These are phyloP conservation scores for Rhabditoides inermis DNA, from an alignment of 2,888 invertebrate genomes.

Conservation along the genomic window DNA sequence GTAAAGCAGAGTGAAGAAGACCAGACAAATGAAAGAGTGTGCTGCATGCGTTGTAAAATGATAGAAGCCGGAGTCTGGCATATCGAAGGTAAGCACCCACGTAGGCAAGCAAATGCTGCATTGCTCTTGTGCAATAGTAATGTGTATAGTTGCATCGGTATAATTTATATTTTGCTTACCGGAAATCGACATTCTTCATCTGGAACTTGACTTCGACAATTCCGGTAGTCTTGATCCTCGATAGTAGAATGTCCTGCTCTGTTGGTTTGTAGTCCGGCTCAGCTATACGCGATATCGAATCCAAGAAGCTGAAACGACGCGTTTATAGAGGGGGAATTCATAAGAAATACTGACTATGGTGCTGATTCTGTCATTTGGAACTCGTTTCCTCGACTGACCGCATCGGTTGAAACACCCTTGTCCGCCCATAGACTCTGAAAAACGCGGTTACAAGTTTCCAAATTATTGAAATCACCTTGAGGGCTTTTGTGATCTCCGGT, in stretches of 20 bases:
- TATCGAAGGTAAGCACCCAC: too few species aligned
- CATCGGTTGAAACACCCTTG: slow-evolving; percentile 24
- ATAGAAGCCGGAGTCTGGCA: too few species aligned
- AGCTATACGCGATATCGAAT: slow-evolving; percentile 39
- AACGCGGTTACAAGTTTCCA: neutral
- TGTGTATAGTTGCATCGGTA: too few species aligned
- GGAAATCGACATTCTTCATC: slow-evolving; percentile 51
- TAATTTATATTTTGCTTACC: too few species aligned
- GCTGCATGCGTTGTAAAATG: too few species aligned
- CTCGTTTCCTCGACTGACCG: slow-evolving; percentile 39
- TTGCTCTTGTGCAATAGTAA: too few species aligned
- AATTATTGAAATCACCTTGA: too few species aligned
- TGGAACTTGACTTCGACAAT: slow-evolving; percentile 52
- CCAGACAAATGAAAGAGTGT: too few species aligned
- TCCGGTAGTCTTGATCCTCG: slow-evolving; percentile 51
- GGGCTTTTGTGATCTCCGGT: slow-evolving; percentile 28
- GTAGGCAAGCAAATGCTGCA: too few species aligned
- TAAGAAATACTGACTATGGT: slow-evolving; percentile 30
- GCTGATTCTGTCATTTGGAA: slow-evolving; percentile 48
- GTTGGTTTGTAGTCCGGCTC: slow-evolving; percentile 41
- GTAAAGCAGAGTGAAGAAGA: too few species aligned
- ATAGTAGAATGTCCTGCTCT: slow-evolving; percentile 50
- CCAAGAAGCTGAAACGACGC: slow-evolving; percentile 41
- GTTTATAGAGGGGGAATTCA: neutral
- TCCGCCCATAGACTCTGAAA: slow-evolving; percentile 38